These are phyloP conservation scores for Chelmon rostratus DNA, from an alignment of 2,797 vertebrate species.

Conservation along the genomic window DNA sequence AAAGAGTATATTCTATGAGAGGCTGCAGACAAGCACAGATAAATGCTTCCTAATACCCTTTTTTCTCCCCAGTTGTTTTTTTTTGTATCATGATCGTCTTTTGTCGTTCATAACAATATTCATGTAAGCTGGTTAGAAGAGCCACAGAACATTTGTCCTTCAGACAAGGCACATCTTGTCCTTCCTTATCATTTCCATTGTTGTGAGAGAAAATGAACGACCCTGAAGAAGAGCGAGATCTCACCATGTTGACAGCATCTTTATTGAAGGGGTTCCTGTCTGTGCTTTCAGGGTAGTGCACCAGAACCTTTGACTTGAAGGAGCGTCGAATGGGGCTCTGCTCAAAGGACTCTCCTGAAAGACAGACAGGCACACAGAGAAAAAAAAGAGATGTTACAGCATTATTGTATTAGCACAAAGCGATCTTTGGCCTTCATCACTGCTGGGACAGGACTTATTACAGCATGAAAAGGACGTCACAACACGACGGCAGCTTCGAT, in stretches of 20 bases:
- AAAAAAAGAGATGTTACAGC: neutral
- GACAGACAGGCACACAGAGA: slow-evolving; percentile 7
- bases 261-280: slow-evolving; percentile 96
- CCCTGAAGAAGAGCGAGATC: slow-evolving; percentile 43
- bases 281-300: slow-evolving; percentile 95
- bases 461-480: slow-evolving; percentile 5
- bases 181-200: neutral
- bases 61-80: too few species aligned
- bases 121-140: neutral
- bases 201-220: neutral
- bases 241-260: slow-evolving; percentile 98
- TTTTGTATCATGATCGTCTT: slow-evolving; percentile 4
- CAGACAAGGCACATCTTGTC: slow-evolving; percentile 5
- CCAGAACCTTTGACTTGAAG: slow-evolving; percentile 97
- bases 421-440: slow-evolving; percentile 35
- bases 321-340: slow-evolving; percentile 96
- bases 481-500: slow-evolving; percentile 32
- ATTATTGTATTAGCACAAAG: neutral
- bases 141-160: slow-evolving; percentile 1
- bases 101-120: slow-evolving; percentile 1
- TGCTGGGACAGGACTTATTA: slow-evolving; percentile 38
- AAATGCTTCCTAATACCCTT: neutral
- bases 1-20: neutral
- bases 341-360: slow-evolving; percentile 94
- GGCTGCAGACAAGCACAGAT: neutral